These are phyloP conservation scores for Atta texana DNA, from an alignment of 1,140 invertebrate species.

Conservation along the genomic window DNA sequence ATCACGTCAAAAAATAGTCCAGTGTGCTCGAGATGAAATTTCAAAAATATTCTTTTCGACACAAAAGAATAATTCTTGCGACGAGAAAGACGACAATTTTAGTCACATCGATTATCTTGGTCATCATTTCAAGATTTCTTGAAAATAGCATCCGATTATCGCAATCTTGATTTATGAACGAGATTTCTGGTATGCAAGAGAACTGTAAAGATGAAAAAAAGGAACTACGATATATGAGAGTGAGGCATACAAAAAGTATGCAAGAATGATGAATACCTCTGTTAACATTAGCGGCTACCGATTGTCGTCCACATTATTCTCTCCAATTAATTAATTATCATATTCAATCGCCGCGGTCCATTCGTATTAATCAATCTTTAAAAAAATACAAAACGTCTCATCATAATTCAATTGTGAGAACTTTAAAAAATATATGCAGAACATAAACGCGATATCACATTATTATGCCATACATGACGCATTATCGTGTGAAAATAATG, in stretches of 20 bases:
- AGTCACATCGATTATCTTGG: neutral
- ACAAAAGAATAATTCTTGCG: slow-evolving; percentile 27
- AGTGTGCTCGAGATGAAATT: neutral
- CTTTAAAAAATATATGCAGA: neutral
- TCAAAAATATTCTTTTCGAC: neutral
- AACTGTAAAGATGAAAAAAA: slow-evolving; percentile 12
- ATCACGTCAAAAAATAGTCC: neutral
- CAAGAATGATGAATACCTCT: slow-evolving; percentile 33
- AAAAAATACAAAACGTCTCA: neutral
- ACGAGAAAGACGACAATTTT: slow-evolving; percentile 38
- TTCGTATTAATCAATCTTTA: slow-evolving; percentile 58
- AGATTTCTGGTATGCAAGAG: slow-evolving; percentile 46
- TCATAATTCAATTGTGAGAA: neutral
- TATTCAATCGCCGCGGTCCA: slow-evolving; percentile 51
- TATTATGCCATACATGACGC: neutral
- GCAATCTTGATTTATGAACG: slow-evolving; percentile 47
- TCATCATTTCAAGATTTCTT: slow-evolving; percentile 26
- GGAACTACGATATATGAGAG: neutral
- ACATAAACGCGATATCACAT: neutral
- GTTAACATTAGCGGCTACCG: slow-evolving; percentile 9
- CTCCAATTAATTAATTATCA: slow-evolving; percentile 74
- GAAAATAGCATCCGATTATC: slow-evolving; percentile 56
- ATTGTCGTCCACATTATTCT: slow-evolving; percentile 27
- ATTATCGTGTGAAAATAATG: neutral
- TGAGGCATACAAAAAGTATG: slow-evolving; percentile 4